phyloP scores from a whole-genome alignment of 2,888 invertebrate species.

The Asteroscopus sphinx region DNA sequence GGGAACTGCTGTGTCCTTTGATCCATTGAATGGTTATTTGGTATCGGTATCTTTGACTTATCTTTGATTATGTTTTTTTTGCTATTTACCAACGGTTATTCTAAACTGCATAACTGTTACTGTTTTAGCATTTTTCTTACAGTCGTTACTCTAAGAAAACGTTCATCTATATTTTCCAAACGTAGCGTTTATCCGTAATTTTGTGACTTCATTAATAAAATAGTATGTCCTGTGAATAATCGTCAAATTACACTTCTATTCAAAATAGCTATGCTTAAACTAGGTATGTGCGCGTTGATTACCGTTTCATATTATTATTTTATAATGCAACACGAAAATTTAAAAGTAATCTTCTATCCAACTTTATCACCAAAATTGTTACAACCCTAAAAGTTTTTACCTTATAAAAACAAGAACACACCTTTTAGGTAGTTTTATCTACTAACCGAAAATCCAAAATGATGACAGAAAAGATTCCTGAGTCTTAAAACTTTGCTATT shows the following conservation, averaged over 20 bases:
- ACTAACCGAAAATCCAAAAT: slow-evolving; percentile 56
- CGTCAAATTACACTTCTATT: no score
- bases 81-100: slow-evolving; percentile 19
- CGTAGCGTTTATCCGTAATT: slow-evolving; percentile 27
- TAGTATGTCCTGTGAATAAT: slow-evolving; percentile 3
- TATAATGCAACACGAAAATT: no score
- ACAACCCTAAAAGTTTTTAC: slow-evolving; percentile 16
- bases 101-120: slow-evolving; percentile 15
- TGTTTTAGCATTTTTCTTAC: slow-evolving; percentile 16
- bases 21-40: no score
- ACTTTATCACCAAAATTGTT: slow-evolving; percentile 1
- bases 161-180: slow-evolving; percentile 29
- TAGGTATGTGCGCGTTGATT: no score
- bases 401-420: slow-evolving; percentile 13
- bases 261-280: no score
- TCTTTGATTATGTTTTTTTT: slow-evolving; percentile 45
- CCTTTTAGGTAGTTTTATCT: slow-evolving; percentile 47
- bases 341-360: no score
- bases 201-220: slow-evolving; percentile 28
- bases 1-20: no score
- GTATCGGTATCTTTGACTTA: no score
- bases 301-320: no score
- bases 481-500: slow-evolving; percentile 63
- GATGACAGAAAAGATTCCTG: slow-evolving; percentile 59
- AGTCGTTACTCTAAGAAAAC: slow-evolving; percentile 33